phyloP scores from a whole-genome alignment of 2,113 vertebrate genomes.

The Ageneiosus marmoratus region DNA sequence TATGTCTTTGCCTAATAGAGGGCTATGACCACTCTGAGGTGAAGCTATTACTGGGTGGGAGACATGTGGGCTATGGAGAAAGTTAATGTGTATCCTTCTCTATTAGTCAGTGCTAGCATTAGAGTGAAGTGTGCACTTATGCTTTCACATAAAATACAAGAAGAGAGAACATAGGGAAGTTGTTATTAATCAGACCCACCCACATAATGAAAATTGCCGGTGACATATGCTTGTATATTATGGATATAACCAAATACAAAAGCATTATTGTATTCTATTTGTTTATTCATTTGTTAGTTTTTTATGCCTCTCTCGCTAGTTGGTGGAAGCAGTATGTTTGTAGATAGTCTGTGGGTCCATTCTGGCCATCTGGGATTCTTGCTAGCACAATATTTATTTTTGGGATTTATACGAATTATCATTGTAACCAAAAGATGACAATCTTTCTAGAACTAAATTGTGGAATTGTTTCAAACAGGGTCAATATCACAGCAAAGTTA shows the following conservation, averaged over 20 bases:
- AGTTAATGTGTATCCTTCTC: conserved; percentile 72
- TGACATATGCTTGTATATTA: background rate
- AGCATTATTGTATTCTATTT: background rate
- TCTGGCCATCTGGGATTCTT: background rate
- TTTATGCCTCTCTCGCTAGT: no score
- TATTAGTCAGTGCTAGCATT: conserved; percentile 67
- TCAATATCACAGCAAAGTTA: background rate
- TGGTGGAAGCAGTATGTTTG: background rate
- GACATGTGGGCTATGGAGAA: conserved; percentile 61
- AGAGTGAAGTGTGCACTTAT: conserved; percentile 35
- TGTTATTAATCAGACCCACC: conserved; percentile 61
- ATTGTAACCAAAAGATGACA: background rate
- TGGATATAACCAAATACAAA: background rate
- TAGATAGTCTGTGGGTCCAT: background rate
- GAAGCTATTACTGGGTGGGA: conserved; percentile 72
- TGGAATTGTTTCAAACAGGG: background rate
- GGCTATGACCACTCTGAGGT: conserved; percentile 72
- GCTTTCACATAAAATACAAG: conserved; percentile 48
- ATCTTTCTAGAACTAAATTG: background rate
- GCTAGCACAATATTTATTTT: background rate
- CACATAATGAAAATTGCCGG: conserved; percentile 40
- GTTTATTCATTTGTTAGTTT: background rate
- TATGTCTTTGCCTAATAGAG: conserved; percentile 71
- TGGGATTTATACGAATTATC: background rate
- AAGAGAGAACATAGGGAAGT: conserved; percentile 42